Conservation (phyloP, 2,888 invertebrate species). For the Strigamia transsilvanica region DNA sequence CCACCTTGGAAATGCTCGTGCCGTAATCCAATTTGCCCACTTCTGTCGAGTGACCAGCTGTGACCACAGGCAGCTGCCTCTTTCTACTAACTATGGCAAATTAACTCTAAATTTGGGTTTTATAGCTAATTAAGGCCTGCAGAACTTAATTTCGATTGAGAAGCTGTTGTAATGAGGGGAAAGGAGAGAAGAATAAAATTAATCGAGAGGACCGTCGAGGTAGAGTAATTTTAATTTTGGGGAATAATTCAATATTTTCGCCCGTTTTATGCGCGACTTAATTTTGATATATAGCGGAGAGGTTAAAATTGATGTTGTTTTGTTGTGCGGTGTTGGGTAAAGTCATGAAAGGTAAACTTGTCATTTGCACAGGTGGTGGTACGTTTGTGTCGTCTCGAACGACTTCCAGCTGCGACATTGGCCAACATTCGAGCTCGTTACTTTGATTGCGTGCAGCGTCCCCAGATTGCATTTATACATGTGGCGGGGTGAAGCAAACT, state of each 20-base stretch:
- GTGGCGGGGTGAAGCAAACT: constrained; percentile 33
- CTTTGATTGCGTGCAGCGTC: constrained; percentile 47
- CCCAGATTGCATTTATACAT: constrained; percentile 48
- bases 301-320: constrained; percentile 10
- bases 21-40: constrained; percentile 45
- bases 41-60: constrained; percentile 46
- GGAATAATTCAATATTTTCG: constrained; percentile 12
- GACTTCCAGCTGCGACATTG: constrained; percentile 49
- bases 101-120: constrained; percentile 49
- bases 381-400: constrained; percentile 35
- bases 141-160: constrained; percentile 47
- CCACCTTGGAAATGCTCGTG: constrained; percentile 36
- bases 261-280: not conserved
- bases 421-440: constrained; percentile 49
- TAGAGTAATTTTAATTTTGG: constrained; percentile 30
- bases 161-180: constrained; percentile 43
- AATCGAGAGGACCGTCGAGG: not conserved
- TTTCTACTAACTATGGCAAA: constrained; percentile 40
- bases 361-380: constrained; percentile 48
- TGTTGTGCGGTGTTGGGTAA: not conserved
- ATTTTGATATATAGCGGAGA: not conserved
- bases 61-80: constrained; percentile 48
- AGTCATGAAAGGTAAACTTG: constrained; percentile 46
- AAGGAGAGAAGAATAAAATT: constrained; percentile 5
- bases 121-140: constrained; percentile 47